Evolutionary conservation across 2,797 vertebrate genomes (phyloP).

Genomic region (Sebastes iracundus): DNA sequence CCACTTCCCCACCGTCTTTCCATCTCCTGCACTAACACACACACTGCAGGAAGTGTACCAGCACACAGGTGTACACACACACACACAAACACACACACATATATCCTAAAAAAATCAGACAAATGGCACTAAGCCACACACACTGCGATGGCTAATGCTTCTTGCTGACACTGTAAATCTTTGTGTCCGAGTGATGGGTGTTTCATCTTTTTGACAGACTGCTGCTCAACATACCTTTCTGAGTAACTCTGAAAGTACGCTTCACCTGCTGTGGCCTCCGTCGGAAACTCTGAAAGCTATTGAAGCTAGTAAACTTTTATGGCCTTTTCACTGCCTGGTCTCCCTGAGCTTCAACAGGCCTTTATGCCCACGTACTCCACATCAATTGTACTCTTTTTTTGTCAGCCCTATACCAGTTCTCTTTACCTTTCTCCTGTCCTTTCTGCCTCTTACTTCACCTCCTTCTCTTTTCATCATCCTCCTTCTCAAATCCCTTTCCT

Average conservation of each 20-base stretch:
- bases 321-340: slow-evolving; percentile 39
- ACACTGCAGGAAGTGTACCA: slow-evolving; percentile 2
- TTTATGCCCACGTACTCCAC: slow-evolving; percentile 38
- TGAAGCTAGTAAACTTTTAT: slow-evolving; percentile 59
- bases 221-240: slow-evolving; percentile 52
- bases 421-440: slow-evolving; percentile 23
- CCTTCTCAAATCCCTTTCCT: slow-evolving; percentile 36
- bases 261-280: slow-evolving; percentile 56
- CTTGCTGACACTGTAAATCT: slow-evolving; percentile 59
- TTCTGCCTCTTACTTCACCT: slow-evolving; percentile 36
- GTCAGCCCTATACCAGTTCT: slow-evolving; percentile 12
- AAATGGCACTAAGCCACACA: slow-evolving; percentile 47
- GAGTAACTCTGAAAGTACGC: slow-evolving; percentile 50
- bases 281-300: slow-evolving; percentile 54
- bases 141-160: slow-evolving; percentile 36
- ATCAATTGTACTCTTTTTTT: slow-evolving; percentile 39
- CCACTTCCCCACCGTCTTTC: slow-evolving; percentile 24
- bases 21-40: slow-evolving; percentile 11
- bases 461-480: slow-evolving; percentile 44
- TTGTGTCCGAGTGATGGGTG: slow-evolving; percentile 44
- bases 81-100: neutral
- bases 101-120: slow-evolving; percentile 24
- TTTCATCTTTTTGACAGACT: slow-evolving; percentile 66
- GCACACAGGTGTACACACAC: neutral
- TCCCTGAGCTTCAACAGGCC: slow-evolving; percentile 30